Percentiles rank a stretch among this genome's conserved stretches.
phyloP scores from a whole-genome alignment of 2,888 invertebrate species.

The Timema podura region DNA sequence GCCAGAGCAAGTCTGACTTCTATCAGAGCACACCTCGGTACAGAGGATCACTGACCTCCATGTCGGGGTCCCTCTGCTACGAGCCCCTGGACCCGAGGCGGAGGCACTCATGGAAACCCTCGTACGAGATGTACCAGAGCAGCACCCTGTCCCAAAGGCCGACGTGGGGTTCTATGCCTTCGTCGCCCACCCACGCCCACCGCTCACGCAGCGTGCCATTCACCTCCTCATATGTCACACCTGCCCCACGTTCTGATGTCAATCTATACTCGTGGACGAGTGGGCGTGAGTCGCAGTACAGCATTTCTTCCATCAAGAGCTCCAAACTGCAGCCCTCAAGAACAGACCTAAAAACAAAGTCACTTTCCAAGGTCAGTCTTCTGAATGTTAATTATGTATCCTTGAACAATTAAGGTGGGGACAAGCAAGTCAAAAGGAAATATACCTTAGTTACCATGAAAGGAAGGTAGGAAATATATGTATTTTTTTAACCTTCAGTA shows the following conservation, averaged over 20 bases:
- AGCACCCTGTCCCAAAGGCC: constrained; percentile 42
- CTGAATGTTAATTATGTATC: no score
- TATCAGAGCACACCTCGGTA: constrained; percentile 39
- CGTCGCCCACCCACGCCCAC: constrained; percentile 47
- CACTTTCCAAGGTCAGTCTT: constrained; percentile 23
- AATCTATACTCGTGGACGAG: constrained; percentile 23
- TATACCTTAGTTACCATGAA: no score
- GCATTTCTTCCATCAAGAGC: constrained; percentile 13
- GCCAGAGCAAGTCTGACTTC: constrained; percentile 31
- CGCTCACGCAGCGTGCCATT: constrained; percentile 39
- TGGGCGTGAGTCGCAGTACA: constrained; percentile 16
- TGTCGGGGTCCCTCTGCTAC: constrained; percentile 38
- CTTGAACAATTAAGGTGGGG: no score
- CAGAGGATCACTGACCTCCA: constrained; percentile 44
- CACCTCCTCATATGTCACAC: constrained; percentile 26
- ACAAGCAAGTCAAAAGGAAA: no score
- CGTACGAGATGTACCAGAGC: constrained; percentile 35
- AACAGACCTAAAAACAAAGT: constrained; percentile 44
- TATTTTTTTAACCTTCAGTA: no score
- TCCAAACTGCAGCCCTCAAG: constrained; percentile 16
- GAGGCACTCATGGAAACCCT: constrained; percentile 44
- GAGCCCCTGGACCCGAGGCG: constrained; percentile 30
- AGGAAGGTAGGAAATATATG: no score
- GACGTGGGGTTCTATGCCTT: constrained; percentile 49
- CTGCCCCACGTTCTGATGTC: constrained; percentile 27